Percentiles rank a stretch among this genome's conserved stretches.
These are phyloP conservation scores for Myiozetetes cayanensis DNA, from an alignment of 2,113 vertebrate genomes.

Conservation along the genomic window DNA sequence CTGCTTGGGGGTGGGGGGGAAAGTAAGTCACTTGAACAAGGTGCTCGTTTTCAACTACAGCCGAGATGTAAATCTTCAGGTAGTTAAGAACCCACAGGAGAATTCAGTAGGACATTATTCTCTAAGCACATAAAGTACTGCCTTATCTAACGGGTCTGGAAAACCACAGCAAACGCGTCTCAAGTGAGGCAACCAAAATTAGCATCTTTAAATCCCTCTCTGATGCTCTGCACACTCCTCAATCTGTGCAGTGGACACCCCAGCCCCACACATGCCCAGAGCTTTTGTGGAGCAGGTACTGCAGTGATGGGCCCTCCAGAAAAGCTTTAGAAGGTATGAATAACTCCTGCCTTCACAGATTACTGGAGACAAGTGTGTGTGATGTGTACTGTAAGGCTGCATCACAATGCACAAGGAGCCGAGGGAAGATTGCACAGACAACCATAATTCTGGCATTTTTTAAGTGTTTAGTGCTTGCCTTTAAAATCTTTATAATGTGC, in stretches of 20 bases:
- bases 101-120: not conserved
- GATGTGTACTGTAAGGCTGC: not conserved
- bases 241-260: not conserved
- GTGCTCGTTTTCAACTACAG: not conserved
- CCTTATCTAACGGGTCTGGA: not conserved
- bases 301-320: not conserved
- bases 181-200: not conserved
- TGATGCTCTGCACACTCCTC: not conserved
- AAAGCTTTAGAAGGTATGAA: not conserved
- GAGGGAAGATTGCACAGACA: not conserved
- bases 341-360: not conserved
- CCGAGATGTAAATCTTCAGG: not conserved
- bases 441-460: not conserved
- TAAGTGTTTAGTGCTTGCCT: not conserved
- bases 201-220: not conserved
- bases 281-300: not conserved
- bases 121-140: not conserved
- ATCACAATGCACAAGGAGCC: not conserved
- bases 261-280: not conserved
- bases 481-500: not conserved
- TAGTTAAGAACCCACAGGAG: not conserved
- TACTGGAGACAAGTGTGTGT: not conserved
- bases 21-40: not conserved
- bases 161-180: rapidly evolving
- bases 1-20: rapidly evolving